phyloP scores from a whole-genome alignment of 2,888 invertebrate species.

The Drosophila infuscata region DNA sequence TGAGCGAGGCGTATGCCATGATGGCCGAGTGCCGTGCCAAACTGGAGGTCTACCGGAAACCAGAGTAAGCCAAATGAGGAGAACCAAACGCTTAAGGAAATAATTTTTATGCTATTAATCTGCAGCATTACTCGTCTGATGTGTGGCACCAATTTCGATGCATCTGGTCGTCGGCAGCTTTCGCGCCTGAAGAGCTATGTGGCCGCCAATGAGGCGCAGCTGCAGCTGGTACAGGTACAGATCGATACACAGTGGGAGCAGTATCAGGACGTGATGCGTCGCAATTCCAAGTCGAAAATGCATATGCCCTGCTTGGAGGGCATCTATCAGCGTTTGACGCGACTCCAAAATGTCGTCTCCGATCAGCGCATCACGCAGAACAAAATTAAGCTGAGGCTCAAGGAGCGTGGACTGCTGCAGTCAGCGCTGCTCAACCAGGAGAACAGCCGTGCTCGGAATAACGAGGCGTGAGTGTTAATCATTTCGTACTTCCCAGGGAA shows the following conservation, averaged over 20 bases:
- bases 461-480: constrained; percentile 58
- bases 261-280: constrained; percentile 86
- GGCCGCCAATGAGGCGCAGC: constrained; percentile 91
- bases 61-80: constrained; percentile 72
- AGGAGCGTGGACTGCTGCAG: constrained; percentile 75
- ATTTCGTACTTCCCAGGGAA: neutral
- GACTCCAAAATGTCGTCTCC: constrained; percentile 89
- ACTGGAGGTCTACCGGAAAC: constrained; percentile 81
- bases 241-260: constrained; percentile 92
- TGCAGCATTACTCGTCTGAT: constrained; percentile 78
- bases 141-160: constrained; percentile 76
- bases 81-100: too few relatives aligned
- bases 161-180: constrained; percentile 86
- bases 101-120: neutral
- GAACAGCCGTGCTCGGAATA: constrained; percentile 48
- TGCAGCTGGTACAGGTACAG: constrained; percentile 89
- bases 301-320: constrained; percentile 89
- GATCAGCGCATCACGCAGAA: constrained; percentile 86
- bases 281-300: constrained; percentile 82
- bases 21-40: constrained; percentile 83
- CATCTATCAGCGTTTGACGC: constrained; percentile 92
- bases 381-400: constrained; percentile 81
- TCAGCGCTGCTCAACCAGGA: constrained; percentile 53
- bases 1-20: constrained; percentile 85
- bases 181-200: constrained; percentile 89